Conservation (phyloP, 92 coral and sea anemone genomes). For the Heliopora coerulea region DNA sequence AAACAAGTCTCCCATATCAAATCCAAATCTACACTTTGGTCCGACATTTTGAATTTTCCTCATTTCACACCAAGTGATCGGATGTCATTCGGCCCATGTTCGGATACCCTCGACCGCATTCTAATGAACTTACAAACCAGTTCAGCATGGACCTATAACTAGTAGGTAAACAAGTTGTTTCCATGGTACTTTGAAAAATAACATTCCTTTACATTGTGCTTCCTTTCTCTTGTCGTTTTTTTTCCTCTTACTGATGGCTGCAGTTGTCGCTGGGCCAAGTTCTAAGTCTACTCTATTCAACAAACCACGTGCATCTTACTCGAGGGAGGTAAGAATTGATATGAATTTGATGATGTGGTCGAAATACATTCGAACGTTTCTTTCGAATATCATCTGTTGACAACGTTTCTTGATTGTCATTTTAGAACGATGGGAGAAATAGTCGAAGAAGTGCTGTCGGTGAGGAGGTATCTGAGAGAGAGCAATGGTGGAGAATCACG, state of each 20-base stretch:
- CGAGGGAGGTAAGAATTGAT: neutral
- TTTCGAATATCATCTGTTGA: neutral
- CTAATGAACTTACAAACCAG: neutral
- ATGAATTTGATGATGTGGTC: neutral
- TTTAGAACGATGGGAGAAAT: conserved; percentile 59
- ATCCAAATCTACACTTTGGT: conserved; percentile 27
- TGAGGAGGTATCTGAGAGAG: conserved; percentile 92
- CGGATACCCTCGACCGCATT: neutral
- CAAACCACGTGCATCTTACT: neutral
- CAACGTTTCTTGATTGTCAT: neutral
- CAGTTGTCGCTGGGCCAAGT: neutral
- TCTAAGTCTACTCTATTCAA: neutral
- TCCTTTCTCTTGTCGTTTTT: neutral
- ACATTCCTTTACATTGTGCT: neutral
- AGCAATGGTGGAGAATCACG: conserved; percentile 96
- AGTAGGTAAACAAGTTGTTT: conserved; percentile 6
- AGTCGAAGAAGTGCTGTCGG: conserved; percentile 85
- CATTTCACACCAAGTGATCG: conserved; percentile 32
- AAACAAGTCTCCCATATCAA: conserved; percentile 29
- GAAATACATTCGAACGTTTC: no score
- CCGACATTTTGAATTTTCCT: conserved; percentile 56
- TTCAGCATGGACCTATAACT: neutral
- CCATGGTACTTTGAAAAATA: neutral
- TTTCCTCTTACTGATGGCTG: neutral
- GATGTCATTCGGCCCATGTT: neutral